Conservation (phyloP, 1,140 invertebrate genomes). For the Cryptotermes secundus region DNA sequence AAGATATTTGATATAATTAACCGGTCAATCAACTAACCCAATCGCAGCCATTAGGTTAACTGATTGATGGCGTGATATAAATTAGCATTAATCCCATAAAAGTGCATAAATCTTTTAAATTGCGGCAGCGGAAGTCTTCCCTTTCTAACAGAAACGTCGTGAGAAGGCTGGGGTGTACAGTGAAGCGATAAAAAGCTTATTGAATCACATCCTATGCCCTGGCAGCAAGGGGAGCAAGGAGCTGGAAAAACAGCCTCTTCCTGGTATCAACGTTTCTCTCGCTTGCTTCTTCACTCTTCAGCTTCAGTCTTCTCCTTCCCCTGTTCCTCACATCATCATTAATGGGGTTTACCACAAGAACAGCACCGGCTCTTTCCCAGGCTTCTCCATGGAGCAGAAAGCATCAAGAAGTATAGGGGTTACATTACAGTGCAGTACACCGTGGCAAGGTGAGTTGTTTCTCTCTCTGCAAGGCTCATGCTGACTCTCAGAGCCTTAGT, state of each 20-base stretch:
- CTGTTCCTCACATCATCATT: constrained; percentile 2
- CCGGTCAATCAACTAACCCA: no score
- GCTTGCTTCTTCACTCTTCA: constrained; percentile 13
- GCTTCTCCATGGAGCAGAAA: constrained; percentile 4
- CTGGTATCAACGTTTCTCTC: not conserved
- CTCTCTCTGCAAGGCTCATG: not conserved
- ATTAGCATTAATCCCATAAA: no score
- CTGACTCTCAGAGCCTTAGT: not conserved
- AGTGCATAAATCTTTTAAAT: no score
- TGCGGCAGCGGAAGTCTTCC: no score
- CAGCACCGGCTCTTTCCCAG: constrained; percentile 7
- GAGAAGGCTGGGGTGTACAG: not conserved
- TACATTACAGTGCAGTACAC: no score
- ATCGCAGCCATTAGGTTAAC: no score
- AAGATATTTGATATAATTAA: no score
- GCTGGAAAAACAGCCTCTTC: constrained; percentile 1
- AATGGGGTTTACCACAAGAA: constrained; percentile 10
- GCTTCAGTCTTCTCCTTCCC: not conserved
- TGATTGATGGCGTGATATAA: no score
- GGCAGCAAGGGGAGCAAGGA: not conserved
- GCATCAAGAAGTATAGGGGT: not conserved
- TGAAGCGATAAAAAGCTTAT: constrained; percentile 14
- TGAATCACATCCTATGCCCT: not conserved
- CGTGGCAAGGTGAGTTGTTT: not conserved
- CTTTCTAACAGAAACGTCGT: no score